These are phyloP conservation scores for Nanorana parkeri DNA, from an alignment of 2,113 vertebrate species.

Conservation along the genomic window DNA sequence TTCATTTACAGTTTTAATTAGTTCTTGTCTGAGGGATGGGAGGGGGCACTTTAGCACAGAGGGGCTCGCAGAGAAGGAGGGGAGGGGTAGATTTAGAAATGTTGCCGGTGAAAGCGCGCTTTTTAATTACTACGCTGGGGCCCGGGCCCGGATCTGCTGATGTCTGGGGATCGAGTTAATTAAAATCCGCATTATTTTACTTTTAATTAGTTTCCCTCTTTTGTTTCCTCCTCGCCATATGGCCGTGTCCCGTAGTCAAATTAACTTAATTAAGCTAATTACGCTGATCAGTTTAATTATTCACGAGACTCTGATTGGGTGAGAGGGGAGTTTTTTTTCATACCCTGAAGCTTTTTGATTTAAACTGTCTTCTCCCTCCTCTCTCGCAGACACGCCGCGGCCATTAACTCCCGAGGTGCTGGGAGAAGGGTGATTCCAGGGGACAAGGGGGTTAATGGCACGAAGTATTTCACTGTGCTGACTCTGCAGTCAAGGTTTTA, in stretches of 20 bases:
- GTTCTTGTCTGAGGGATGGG: conserved; percentile 72
- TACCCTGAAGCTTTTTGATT: conserved; percentile 56
- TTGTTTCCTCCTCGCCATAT: conserved; percentile 99
- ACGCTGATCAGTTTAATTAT: conserved; percentile 99
- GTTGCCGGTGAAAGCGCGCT: conserved; percentile 99
- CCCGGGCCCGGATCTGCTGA: conserved; percentile 99
- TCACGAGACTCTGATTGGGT: conserved; percentile 99
- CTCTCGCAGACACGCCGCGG: not conserved
- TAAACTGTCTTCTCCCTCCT: conserved; percentile 25
- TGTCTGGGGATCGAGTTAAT: conserved; percentile 99
- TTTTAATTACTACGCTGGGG: conserved; percentile 99
- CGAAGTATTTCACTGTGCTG: no score
- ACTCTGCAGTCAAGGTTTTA: no score
- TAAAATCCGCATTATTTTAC: conserved; percentile 99
- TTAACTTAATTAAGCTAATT: conserved; percentile 99
- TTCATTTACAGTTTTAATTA: conserved; percentile 99
- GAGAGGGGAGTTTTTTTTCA: conserved; percentile 81
- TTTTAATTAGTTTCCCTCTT: conserved; percentile 99
- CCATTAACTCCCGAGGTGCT: conserved; percentile 16
- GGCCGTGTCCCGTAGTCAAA: conserved; percentile 99
- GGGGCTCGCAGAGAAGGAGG: conserved; percentile 1
- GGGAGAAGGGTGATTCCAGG: not conserved
- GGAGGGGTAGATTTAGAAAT: conserved; percentile 87
- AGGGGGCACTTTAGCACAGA: conserved; percentile 47
- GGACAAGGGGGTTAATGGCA: no score